phyloP scores from a whole-genome alignment of 2,888 invertebrate species.

The Hydrotaea diabolus region DNA sequence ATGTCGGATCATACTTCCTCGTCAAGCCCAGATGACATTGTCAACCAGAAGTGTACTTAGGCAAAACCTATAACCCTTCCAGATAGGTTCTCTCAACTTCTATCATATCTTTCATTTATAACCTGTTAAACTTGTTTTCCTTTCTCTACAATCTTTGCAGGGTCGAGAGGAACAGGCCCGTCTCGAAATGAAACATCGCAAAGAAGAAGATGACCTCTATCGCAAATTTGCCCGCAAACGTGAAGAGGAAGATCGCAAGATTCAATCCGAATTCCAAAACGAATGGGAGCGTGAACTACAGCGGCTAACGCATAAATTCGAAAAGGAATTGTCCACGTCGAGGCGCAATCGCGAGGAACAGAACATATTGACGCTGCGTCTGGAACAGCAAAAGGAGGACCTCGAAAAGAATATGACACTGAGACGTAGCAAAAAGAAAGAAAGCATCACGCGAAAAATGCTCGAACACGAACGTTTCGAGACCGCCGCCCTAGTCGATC shows the following conservation, averaged over 20 bases:
- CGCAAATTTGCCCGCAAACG: conserved; percentile 95
- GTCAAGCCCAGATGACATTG: no score
- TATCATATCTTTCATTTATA: no score
- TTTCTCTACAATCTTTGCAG: conserved; percentile 81
- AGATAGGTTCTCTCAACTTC: no score
- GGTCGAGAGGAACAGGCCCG: conserved; percentile 97
- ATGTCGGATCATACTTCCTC: no score
- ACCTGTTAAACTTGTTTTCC: no score
- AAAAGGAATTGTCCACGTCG: conserved; percentile 92
- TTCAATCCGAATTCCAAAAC: conserved; percentile 94
- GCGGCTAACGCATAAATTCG: conserved; percentile 93
- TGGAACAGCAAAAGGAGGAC: conserved; percentile 95
- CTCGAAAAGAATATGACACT: conserved; percentile 97
- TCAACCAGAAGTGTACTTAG: no score
- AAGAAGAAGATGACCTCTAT: conserved; percentile 98
- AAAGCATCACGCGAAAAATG: conserved; percentile 94
- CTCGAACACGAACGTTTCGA: conserved; percentile 94
- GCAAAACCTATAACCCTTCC: no score
- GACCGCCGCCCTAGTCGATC: conserved; percentile 97
- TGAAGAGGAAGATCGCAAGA: conserved; percentile 94
- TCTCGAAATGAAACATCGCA: conserved; percentile 97
- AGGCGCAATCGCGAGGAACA: conserved; percentile 90
- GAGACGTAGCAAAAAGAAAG: conserved; percentile 95
- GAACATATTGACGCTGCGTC: conserved; percentile 90
- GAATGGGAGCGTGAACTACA: conserved; percentile 98